A percentile compares a stretch with the other conserved stretches of the same genome.
Conservation (phyloP, 2,888 invertebrate genomes). For the Nephrotoma appendiculata region DNA sequence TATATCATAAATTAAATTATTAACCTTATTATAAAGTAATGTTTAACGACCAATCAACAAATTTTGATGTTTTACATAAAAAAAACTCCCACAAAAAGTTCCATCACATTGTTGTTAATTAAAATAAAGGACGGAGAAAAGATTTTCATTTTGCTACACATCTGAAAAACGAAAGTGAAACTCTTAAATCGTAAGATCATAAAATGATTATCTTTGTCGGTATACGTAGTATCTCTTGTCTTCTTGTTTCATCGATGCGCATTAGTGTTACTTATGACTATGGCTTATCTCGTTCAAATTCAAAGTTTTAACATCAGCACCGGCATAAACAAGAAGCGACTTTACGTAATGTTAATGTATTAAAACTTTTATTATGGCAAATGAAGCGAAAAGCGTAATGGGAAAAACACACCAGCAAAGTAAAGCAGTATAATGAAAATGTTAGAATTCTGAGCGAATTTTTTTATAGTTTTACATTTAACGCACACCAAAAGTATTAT, state of each 20-base stretch:
- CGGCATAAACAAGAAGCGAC: neutral
- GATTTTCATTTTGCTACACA: neutral
- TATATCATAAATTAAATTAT: neutral
- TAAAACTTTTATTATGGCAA: neutral
- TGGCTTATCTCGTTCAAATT: neutral
- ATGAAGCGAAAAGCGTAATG: neutral
- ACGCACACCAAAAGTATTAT: no score
- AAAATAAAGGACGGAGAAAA: neutral
- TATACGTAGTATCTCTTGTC: neutral
- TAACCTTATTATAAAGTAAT: no score
- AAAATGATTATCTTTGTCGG: neutral
- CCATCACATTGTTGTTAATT: neutral
- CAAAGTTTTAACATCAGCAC: neutral
- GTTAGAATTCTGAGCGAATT: neutral
- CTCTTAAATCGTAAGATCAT: neutral
- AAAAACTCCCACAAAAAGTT: neutral
- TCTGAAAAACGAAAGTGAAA: neutral
- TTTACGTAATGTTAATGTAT: neutral
- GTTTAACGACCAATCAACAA: neutral
- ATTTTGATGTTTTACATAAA: neutral
- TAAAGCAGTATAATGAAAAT: no score
- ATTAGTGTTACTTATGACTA: neutral
- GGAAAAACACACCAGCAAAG: neutral
- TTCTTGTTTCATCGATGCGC: neutral
- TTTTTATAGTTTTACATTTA: neutral